These are phyloP conservation scores for rat (Rattus norvegicus) DNA, from an alignment of 2,113 vertebrate species.

Conservation along the genomic window DNA sequence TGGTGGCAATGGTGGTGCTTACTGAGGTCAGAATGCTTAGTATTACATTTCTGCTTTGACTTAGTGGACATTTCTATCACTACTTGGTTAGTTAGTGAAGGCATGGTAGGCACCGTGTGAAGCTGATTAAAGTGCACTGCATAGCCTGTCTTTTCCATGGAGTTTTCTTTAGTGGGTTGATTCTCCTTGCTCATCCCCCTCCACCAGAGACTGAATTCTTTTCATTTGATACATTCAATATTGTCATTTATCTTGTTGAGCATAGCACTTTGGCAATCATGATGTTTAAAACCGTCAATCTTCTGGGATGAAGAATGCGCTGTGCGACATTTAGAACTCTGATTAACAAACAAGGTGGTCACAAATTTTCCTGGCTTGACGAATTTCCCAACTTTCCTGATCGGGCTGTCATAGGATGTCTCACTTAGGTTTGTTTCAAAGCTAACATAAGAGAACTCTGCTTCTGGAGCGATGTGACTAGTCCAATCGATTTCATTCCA, in stretches of 20 bases:
- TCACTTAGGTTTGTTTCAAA: conserved; percentile 99
- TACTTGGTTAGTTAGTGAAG: conserved; percentile 15
- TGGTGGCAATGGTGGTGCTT: conserved; percentile 76
- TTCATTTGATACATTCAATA: neutral
- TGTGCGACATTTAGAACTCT: conserved; percentile 99
- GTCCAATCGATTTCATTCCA: conserved; percentile 99
- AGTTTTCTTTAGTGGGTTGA: neutral
- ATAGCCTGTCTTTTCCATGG: neutral
- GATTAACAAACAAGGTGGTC: conserved; percentile 99
- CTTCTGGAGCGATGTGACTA: conserved; percentile 99
- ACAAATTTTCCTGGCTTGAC: conserved; percentile 99
- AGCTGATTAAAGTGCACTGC: neutral
- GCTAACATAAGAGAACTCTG: conserved; percentile 99
- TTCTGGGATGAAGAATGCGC: conserved; percentile 97
- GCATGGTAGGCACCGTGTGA: neutral
- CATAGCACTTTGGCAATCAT: conserved; percentile 98
- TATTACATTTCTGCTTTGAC: conserved; percentile 38
- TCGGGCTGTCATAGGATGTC: conserved; percentile 96
- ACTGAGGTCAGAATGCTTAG: conserved; percentile 84
- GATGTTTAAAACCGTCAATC: conserved; percentile 96
- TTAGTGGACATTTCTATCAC: conserved; percentile 25
- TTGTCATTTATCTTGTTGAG: conserved; percentile 87
- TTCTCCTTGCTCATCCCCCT: neutral
- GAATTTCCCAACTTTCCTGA: conserved; percentile 96
- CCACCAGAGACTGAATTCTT: neutral